Evolutionary conservation across 2,797 vertebrate genomes (phyloP).

Genomic region (Psittacula derbiana): DNA sequence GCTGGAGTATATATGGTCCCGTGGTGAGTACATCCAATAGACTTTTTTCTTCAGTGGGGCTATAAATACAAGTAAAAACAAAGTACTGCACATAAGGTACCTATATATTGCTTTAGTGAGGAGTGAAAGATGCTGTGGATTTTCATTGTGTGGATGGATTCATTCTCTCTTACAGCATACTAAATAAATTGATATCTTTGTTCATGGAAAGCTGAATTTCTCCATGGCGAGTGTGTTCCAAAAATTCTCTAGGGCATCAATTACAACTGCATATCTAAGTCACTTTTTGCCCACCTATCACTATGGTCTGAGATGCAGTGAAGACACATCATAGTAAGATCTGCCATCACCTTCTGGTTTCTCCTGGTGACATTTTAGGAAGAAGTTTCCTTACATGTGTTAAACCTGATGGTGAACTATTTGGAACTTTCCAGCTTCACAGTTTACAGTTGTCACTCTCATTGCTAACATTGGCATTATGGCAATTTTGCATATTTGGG

Average conservation of each 20-base stretch:
- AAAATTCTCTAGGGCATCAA: not conserved
- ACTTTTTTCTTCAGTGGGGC: slow-evolving; percentile 37
- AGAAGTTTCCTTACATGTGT: not conserved
- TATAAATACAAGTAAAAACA: slow-evolving; percentile 62
- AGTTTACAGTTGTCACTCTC: not conserved
- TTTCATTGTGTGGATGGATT: slow-evolving; percentile 26
- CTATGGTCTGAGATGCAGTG: not conserved
- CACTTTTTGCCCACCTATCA: not conserved
- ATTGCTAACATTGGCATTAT: not conserved
- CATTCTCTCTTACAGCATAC: not conserved
- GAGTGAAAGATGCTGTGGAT: slow-evolving; percentile 22
- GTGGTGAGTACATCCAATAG: slow-evolving; percentile 20
- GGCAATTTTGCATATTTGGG: not conserved
- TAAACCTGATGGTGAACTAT: not conserved
- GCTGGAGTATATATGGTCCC: slow-evolving; percentile 48
- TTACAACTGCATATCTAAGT: not conserved
- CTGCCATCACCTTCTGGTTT: not conserved
- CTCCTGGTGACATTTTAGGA: not conserved
- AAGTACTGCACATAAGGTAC: slow-evolving; percentile 44
- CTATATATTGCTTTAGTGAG: slow-evolving; percentile 40
- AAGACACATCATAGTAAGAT: not conserved
- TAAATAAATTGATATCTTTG: slow-evolving; percentile 46
- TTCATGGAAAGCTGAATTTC: slow-evolving; percentile 46
- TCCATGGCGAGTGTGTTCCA: not conserved
- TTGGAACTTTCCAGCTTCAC: not conserved